Evolutionary conservation across 1,140 invertebrate species (phyloP), one percentile per base, ranked within the genome.

Genomic region (Drosophila rhopaloa): DNA sequence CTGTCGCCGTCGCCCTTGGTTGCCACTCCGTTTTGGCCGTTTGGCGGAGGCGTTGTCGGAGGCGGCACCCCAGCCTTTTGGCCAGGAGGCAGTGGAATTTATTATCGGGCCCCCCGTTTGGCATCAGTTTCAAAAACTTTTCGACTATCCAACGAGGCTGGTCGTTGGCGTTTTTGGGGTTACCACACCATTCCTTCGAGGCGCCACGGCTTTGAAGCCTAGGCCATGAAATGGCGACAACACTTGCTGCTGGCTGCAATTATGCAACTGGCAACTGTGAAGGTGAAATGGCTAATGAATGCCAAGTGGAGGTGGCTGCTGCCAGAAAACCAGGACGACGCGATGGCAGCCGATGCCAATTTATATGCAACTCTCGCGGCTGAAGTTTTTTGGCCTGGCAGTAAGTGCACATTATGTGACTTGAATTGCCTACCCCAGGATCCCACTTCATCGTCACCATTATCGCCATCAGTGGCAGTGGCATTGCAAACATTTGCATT

Each of bases 41-140:
- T 32, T 43, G 10, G 29, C 29, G 29, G 29, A 32, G 59, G 59
- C 11, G 47, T 16, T 13, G 48, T 38, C 11, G 47, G 16, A 13
- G 48, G 46, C 16, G 47, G n/a, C 24, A 24, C 29, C 43, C 44
- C 41, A 5, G 24, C 38, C 11, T 11, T 51, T 63, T 73, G 67
- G 72, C 81, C 66, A 43, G 50, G 38, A 70, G 81, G 76, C 76
- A 67, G 62, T 68, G 65, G 85, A 88, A 86, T 86, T 88, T 86
- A 86, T 82, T 86, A 89, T 86, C 83, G 67, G 67, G 35, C 79
- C 50, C 58, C 55, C 76, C 66, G 83, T 70, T 86, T 86, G 79
- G 84, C 84, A 88, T 86, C 83, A 89, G 83, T 83, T 83, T 89
- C 79, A 76, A 77, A 86, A 86, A 86, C 79, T 86, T 86, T 86